A percentile compares a stretch with the other conserved stretches of the same genome.
Evolutionary conservation across 2,888 invertebrate genomes (phyloP).

Genomic region (Ichneumoninae sp.): DNA sequence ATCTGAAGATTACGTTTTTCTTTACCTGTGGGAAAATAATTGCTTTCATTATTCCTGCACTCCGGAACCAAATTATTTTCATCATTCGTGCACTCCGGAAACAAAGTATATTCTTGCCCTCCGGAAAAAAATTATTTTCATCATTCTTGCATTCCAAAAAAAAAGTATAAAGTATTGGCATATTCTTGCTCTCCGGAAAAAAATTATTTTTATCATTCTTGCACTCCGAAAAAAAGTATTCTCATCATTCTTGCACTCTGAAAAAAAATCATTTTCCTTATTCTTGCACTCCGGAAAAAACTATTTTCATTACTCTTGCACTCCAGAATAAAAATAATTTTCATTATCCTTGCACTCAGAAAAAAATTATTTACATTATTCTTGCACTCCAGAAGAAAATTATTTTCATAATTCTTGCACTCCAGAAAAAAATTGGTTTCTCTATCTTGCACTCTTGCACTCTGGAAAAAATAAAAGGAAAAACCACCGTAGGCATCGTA

Average conservation of each 20-base stretch:
- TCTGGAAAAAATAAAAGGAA: neutral
- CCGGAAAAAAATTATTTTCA: conserved; percentile 6
- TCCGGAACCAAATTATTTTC: neutral
- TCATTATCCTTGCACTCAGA: conserved; percentile 3
- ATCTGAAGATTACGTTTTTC: conserved; percentile 75
- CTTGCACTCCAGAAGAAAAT: neutral
- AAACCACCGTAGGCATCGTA: too few relatives aligned
- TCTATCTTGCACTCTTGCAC: neutral
- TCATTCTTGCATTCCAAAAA: neutral
- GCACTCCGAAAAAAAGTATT: conserved; percentile 2
- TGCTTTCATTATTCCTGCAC: conserved; percentile 7
- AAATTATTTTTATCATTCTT: conserved; percentile 15
- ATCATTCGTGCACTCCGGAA: neutral
- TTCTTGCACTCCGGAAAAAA: neutral
- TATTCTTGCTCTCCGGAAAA: neutral
- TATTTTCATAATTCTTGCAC: neutral
- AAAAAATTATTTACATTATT: conserved; percentile 21
- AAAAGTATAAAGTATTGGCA: neutral
- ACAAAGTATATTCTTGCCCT: too few relatives aligned
- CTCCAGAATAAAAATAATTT: neutral
- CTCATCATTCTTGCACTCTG: neutral
- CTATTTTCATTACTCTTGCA: too few relatives aligned
- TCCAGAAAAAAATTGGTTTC: neutral
- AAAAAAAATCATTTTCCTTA: conserved; percentile 8
- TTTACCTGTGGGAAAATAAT: conserved; percentile 47